Conservation (phyloP, 92 coral and sea anemone species). For the Epizoanthus rinbou region DNA sequence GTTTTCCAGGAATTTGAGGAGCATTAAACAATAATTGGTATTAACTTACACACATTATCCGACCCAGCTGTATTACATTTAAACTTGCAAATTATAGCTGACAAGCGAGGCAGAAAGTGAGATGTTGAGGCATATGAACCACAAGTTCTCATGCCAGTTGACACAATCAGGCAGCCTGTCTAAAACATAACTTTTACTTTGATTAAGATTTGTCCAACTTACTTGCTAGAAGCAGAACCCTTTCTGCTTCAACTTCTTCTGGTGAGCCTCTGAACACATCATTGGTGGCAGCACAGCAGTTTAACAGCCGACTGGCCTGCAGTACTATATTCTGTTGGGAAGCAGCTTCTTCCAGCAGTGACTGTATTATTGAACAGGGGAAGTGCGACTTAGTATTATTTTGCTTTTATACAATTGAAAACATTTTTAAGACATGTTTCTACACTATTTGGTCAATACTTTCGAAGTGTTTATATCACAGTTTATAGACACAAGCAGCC, state of each 20-base stretch:
- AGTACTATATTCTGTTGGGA: conserved; percentile 94
- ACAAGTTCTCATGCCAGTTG: background rate
- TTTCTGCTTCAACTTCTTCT: conserved; percentile 94
- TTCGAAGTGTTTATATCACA: too few species aligned
- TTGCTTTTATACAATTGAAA: too few species aligned
- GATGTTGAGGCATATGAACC: background rate
- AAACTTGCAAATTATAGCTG: background rate
- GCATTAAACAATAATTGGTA: too few species aligned
- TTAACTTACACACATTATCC: too few species aligned
- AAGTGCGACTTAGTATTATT: background rate
- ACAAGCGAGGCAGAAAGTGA: too few species aligned
- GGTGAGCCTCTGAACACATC: conserved; percentile 86
- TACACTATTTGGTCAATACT: background rate
- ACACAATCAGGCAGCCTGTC: background rate
- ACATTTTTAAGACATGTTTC: too few species aligned
- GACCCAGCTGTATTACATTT: background rate
- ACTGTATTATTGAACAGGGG: conserved; percentile 32
- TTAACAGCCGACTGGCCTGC: conserved; percentile 91
- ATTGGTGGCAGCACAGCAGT: conserved; percentile 80
- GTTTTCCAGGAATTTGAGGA: too few species aligned
- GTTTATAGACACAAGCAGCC: too few species aligned
- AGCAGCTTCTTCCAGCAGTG: conserved; percentile 93
- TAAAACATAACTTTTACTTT: background rate
- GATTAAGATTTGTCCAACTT: conserved; percentile 44
- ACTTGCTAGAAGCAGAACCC: conserved; percentile 89